These are phyloP conservation scores for Pachymerium ferrugineum DNA, from an alignment of 2,888 invertebrate species.

Conservation along the genomic window DNA sequence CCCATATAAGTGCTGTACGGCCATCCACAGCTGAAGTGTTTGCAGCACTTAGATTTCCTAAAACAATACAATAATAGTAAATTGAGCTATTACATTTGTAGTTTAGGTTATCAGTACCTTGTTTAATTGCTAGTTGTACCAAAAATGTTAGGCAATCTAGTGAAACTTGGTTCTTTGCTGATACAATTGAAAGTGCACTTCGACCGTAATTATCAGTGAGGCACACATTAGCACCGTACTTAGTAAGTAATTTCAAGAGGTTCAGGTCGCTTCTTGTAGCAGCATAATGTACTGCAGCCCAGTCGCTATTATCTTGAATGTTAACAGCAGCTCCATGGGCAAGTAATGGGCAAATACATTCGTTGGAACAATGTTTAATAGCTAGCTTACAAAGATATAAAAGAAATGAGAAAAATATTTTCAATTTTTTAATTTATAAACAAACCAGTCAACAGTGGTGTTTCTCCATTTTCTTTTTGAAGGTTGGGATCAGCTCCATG, in stretches of 20 bases:
- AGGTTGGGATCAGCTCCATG: not conserved
- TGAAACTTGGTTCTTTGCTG: no score
- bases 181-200: not conserved
- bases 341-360: not conserved
- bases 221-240: not conserved
- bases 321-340: not conserved
- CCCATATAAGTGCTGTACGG: not conserved
- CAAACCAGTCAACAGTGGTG: not conserved
- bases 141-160: not conserved
- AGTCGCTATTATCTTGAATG: not conserved
- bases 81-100: not conserved
- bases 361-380: not conserved
- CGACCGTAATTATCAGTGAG: not conserved
- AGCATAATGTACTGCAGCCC: not conserved
- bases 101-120: no score
- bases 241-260: not conserved
- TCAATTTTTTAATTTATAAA: no score
- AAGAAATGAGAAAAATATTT: not conserved
- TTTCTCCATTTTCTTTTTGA: not conserved
- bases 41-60: not conserved
- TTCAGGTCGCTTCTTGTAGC: not conserved
- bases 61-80: no score
- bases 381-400: no score
- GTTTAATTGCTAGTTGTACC: not conserved
- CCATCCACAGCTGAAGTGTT: not conserved